phyloP scores from a whole-genome alignment of 2,113 vertebrate genomes.

The Acanthochromis polyacanthus region DNA sequence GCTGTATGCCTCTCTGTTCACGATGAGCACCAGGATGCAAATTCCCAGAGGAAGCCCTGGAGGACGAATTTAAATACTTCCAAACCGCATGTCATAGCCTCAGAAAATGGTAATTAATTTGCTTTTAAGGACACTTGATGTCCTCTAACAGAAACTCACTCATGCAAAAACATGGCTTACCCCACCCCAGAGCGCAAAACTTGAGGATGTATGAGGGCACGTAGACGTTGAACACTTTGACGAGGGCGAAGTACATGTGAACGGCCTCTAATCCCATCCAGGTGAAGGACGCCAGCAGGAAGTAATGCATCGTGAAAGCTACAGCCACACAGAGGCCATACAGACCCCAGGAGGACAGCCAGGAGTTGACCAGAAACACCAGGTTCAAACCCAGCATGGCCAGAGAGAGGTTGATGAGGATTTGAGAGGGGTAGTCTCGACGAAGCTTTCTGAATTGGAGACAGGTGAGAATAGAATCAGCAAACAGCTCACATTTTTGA shows the following conservation, averaged over 20 bases:
- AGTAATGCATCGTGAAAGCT: conserved; percentile 88
- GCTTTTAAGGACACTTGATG: not conserved
- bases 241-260: conserved; percentile 91
- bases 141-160: not conserved
- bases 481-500: too few relatives aligned
- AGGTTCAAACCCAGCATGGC: conserved; percentile 90
- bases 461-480: too few relatives aligned
- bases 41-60: conserved; percentile 89
- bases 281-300: conserved; percentile 90
- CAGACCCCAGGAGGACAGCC: conserved; percentile 85
- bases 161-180: conserved; percentile 77
- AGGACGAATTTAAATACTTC: conserved; percentile 11
- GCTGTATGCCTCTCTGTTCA: conserved; percentile 87
- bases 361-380: conserved; percentile 89
- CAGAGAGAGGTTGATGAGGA: conserved; percentile 90
- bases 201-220: conserved; percentile 92
- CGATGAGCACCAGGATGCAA: conserved; percentile 82
- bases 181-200: conserved; percentile 90
- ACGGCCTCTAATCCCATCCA: conserved; percentile 94
- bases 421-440: conserved; percentile 91
- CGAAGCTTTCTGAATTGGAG: conserved; percentile 84
- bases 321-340: conserved; percentile 83
- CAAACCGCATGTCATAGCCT: not conserved
- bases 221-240: conserved; percentile 94
- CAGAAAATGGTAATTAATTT: not conserved